Evolutionary conservation across 2,888 invertebrate species (phyloP).

Genomic region (Pristionchus entomophagus): DNA sequence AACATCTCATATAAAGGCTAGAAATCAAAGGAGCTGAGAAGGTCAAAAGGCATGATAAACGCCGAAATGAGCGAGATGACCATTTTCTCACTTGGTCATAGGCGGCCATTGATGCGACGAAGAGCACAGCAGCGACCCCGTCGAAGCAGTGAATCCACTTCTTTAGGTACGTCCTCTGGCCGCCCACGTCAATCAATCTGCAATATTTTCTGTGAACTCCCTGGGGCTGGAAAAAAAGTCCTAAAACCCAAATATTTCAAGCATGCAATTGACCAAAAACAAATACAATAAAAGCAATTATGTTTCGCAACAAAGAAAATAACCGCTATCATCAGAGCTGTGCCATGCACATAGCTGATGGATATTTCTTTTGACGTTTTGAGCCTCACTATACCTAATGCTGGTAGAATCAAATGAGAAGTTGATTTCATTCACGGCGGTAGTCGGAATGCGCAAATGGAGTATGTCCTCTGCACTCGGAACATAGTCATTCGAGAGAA

Average conservation of each 20-base stretch:
- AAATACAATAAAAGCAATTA: too few species aligned
- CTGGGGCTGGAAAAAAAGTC: too few species aligned
- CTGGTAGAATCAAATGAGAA: slow-evolving; percentile 52
- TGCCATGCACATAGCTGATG: too few species aligned
- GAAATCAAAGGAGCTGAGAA: too few species aligned
- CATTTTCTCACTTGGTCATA: slow-evolving; percentile 58
- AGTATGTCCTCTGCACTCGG: slow-evolving; percentile 56
- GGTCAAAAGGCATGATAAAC: too few species aligned
- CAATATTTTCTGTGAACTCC: too few species aligned
- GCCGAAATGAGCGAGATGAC: too few species aligned
- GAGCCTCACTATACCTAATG: slow-evolving; percentile 52
- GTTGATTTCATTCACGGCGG: slow-evolving; percentile 57
- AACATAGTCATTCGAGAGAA: slow-evolving; percentile 48
- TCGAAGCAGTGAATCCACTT: slow-evolving; percentile 64
- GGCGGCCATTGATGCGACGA: slow-evolving; percentile 53
- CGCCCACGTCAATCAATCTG: slow-evolving; percentile 60
- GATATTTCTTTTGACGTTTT: too few species aligned
- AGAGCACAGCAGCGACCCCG: slow-evolving; percentile 57
- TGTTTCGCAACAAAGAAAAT: too few species aligned
- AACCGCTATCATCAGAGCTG: too few species aligned
- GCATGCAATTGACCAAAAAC: neutral
- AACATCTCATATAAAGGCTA: too few species aligned
- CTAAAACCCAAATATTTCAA: too few species aligned
- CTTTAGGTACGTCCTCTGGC: slow-evolving; percentile 57
- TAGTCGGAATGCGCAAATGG: slow-evolving; percentile 54